These are phyloP conservation scores for Tipula helvola DNA, from an alignment of 2,888 invertebrate species.

Conservation along the genomic window DNA sequence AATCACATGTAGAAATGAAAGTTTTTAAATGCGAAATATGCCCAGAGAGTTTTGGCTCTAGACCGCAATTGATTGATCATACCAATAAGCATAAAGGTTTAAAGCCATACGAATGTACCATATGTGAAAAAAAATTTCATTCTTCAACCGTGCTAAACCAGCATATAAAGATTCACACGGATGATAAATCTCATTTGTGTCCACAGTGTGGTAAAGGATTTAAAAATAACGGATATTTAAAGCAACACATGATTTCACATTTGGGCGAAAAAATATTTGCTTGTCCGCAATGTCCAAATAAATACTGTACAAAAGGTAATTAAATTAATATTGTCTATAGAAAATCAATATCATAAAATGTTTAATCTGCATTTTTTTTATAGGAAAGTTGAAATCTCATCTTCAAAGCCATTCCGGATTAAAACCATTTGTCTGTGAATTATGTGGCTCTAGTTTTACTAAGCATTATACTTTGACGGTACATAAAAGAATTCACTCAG, in stretches of 20 bases:
- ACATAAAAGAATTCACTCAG: constrained; percentile 50
- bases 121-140: neutral
- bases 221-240: neutral
- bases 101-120: neutral
- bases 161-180: neutral
- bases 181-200: neutral
- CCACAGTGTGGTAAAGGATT: neutral
- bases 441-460: constrained; percentile 46
- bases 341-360: neutral
- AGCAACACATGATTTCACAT: neutral
- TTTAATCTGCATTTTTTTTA: neutral
- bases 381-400: constrained; percentile 36
- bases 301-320: neutral
- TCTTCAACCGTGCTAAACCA: neutral
- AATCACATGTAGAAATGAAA: constrained; percentile 40
- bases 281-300: neutral
- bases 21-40: constrained; percentile 43
- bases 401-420: constrained; percentile 39
- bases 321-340: too few relatives aligned
- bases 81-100: constrained; percentile 25
- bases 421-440: constrained; percentile 48
- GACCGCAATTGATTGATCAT: constrained; percentile 44
- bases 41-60: constrained; percentile 42
- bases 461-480: constrained; percentile 45
- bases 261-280: neutral